Conservation (phyloP, 2,797 vertebrate species). For the Chelon labrosus region DNA sequence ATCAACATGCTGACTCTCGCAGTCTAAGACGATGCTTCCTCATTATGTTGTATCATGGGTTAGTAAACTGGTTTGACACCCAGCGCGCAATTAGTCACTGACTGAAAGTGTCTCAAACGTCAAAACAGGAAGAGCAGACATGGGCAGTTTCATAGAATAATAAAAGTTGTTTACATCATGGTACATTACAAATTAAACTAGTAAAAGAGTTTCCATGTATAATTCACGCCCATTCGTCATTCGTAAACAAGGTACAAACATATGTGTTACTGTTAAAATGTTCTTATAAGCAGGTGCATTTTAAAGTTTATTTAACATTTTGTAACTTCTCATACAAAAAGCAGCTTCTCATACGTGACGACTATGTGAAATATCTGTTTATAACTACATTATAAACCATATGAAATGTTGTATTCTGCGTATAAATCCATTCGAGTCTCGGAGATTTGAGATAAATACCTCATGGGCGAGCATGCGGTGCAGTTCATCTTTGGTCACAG, state of each 20-base stretch:
- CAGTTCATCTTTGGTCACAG: conserved; percentile 86
- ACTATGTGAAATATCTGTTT: no score
- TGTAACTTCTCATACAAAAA: no score
- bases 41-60: conserved; percentile 36
- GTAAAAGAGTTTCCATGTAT: background rate
- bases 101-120: background rate
- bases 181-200: background rate
- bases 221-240: background rate
- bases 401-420: no score
- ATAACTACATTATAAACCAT: no score
- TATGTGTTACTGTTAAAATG: background rate
- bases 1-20: conserved; percentile 38
- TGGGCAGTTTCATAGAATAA: background rate
- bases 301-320: background rate
- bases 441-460: conserved; percentile 67
- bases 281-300: background rate
- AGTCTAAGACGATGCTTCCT: conserved; percentile 41
- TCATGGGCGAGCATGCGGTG: conserved; percentile 90
- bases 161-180: background rate
- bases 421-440: no score
- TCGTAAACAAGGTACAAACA: background rate
- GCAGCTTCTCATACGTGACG: no score
- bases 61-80: background rate
- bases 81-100: background rate
- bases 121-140: background rate